phyloP scores from a whole-genome alignment of 64 coral and sea anemone species.

The Acropora yongei region DNA sequence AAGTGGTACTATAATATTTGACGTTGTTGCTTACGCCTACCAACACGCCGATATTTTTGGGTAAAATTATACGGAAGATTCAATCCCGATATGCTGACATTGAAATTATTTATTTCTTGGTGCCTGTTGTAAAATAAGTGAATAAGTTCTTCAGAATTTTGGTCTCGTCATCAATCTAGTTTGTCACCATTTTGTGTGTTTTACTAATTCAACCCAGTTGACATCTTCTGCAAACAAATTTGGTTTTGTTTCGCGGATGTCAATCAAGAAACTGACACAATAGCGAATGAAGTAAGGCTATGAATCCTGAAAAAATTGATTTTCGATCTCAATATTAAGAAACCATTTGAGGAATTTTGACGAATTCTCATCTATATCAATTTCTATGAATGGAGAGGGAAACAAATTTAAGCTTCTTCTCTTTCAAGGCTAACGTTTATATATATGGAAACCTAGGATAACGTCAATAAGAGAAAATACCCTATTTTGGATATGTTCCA shows the following conservation, averaged over 20 bases:
- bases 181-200: background rate
- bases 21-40: no score
- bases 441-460: background rate
- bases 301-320: background rate
- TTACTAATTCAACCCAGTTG: conserved; percentile 9
- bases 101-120: background rate
- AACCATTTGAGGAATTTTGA: background rate
- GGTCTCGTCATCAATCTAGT: background rate
- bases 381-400: background rate
- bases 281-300: background rate
- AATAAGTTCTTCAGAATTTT: background rate
- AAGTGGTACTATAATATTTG: no score
- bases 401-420: background rate
- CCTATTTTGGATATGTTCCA: conserved; percentile 10
- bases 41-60: no score
- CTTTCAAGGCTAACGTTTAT: background rate
- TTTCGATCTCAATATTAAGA: background rate
- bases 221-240: conserved; percentile 3
- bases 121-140: background rate
- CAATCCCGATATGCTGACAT: no score
- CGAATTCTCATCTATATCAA: background rate
- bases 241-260: background rate
- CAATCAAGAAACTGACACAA: background rate
- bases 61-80: no score
- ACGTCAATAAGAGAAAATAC: background rate